phyloP scores from a whole-genome alignment of 2,797 vertebrate species.

The Atherinosoma microstoma region DNA sequence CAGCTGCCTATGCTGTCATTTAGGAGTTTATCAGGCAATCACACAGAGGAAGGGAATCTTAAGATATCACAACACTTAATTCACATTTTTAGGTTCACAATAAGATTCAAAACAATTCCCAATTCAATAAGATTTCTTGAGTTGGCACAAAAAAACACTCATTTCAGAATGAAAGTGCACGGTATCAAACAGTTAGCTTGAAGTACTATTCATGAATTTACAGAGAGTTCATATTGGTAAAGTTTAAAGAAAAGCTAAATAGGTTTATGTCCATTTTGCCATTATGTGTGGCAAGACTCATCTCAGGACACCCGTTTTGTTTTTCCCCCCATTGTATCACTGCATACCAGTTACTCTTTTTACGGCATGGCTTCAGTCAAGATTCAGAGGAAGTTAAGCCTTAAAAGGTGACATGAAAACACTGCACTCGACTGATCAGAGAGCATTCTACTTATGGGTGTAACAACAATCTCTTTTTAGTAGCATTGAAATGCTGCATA shows the following conservation, averaged over 20 bases:
- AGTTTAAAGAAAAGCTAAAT: too few species aligned
- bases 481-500: too few species aligned
- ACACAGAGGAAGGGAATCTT: neutral
- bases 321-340: too few species aligned
- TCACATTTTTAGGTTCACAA: neutral
- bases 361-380: too few species aligned
- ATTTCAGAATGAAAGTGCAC: neutral
- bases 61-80: neutral
- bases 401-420: too few species aligned
- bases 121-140: too few species aligned
- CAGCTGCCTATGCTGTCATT: neutral
- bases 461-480: neutral
- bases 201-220: neutral
- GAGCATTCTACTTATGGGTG: neutral
- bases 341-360: neutral
- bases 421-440: neutral
- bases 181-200: neutral
- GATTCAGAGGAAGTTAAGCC: too few species aligned
- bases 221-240: too few species aligned
- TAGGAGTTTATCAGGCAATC: neutral
- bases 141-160: too few species aligned
- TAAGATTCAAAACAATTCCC: neutral
- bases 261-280: too few species aligned
- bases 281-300: too few species aligned
- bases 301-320: too few species aligned